Base-by-base conservation (phyloP, 2,113 vertebrate genomes). In the Phalacrocorax pelagicus region DNA sequence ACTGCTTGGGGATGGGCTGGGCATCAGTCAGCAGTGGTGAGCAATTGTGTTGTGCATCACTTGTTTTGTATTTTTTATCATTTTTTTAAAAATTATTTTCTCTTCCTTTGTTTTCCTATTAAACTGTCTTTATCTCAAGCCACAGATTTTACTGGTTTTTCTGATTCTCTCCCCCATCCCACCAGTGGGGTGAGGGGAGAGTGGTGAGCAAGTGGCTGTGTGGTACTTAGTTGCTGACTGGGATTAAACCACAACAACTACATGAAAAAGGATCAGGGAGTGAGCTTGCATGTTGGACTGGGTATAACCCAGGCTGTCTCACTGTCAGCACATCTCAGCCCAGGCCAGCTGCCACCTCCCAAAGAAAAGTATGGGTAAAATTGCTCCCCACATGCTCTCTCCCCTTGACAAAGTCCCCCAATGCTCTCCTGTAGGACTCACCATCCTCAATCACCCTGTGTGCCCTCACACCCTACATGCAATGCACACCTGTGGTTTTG, bases 391-490 rank as follows among this genome's bases (percentile, higher is more conserved):
- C 21, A 12, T 71, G 17, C 8, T 81, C 44, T 10, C 8, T 69
- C 10, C 15, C 22, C 18, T 72, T 15, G 4, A 20, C 47, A 52
- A 74, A 77, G 15, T 51, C 42, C 4, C 22, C 26, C 42, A 47
- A 0, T 9, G 17, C 10, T 40, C 13, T 62, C 7, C 32, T 21
- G 8, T 8, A 27, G 21, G 7, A 34, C 19, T 61, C 3, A 3
- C 16, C 38, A 83, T n/a, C 10, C 12, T 44, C n/a, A 63, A 52
- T 15, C 8, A 23, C 19, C 16, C 14, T 69, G 67, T 30, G 38
- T 47, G 26, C 19, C 20, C 30, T 67, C 1, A 1, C 1, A 1
- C 10, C 14, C 12, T 21, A 17, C 6, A 20, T 44, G 23, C 20
- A 63, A 29, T 30, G 12, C 21, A 55, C 22, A 30, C 2, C 26